These are phyloP conservation scores for Dendrocincla fuliginosa DNA, from an alignment of 2,797 vertebrate genomes.

Conservation along the genomic window DNA sequence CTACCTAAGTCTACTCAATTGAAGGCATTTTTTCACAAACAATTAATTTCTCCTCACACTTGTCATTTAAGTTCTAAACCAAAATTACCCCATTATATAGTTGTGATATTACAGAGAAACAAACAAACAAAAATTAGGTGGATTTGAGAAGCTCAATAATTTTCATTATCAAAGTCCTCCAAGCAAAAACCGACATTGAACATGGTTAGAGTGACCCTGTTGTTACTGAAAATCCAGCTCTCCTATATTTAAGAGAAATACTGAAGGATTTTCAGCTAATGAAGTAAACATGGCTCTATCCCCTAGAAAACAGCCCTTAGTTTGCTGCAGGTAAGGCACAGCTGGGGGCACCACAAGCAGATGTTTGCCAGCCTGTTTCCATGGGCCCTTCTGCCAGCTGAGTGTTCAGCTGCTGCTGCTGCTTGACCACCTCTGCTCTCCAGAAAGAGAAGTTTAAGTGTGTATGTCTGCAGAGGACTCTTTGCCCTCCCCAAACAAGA, in stretches of 20 bases:
- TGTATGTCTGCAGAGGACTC: neutral
- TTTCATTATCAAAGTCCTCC: neutral
- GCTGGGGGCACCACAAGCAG: neutral
- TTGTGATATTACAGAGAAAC: neutral
- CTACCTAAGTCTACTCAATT: neutral
- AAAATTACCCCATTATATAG: neutral
- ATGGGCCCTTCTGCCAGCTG: neutral
- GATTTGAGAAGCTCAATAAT: neutral
- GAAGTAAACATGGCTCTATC: neutral
- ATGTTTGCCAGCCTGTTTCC: neutral
- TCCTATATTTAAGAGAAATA: neutral
- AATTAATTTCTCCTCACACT: neutral
- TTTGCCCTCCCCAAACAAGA: neutral
- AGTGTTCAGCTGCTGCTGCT: neutral
- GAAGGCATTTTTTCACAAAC: neutral
- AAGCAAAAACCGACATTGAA: neutral
- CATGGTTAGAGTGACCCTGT: fast-evolving
- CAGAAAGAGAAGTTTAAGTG: neutral
- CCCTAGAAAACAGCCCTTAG: neutral
- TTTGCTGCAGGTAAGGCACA: neutral
- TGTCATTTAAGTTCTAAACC: neutral
- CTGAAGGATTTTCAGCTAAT: neutral
- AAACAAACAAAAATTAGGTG: neutral
- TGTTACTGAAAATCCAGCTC: neutral
- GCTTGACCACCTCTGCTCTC: neutral